These are phyloP conservation scores for Sakesphorus luctuosus DNA, from an alignment of 2,113 vertebrate species.

Conservation along the genomic window DNA sequence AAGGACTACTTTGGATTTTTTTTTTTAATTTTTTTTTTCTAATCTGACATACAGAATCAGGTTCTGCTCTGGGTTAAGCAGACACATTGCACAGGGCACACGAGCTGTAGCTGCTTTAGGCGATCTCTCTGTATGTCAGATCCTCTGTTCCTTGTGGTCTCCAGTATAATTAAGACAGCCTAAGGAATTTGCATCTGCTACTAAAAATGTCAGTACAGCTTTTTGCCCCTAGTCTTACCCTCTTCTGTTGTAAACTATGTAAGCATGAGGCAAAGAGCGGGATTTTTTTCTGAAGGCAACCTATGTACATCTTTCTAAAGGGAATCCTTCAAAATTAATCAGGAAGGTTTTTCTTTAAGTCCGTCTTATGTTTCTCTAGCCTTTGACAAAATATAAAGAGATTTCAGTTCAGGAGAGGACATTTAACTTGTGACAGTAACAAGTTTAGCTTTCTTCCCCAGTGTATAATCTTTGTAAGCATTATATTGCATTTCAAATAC, in stretches of 20 bases:
- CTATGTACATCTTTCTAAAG: background rate
- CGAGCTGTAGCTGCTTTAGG: slow-evolving; percentile 10
- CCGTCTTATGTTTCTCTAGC: background rate
- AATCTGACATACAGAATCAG: background rate
- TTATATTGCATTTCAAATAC: background rate
- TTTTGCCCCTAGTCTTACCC: background rate
- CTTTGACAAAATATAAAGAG: background rate
- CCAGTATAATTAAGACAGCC: background rate
- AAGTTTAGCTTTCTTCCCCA: background rate
- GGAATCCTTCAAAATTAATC: background rate
- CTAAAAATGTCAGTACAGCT: background rate
- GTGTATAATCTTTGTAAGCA: background rate
- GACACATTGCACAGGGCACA: background rate
- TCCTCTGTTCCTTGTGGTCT: background rate
- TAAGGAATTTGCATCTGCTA: slow-evolving; percentile 18
- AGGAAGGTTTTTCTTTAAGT: background rate
- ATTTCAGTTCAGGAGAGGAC: background rate
- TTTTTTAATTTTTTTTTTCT: background rate
- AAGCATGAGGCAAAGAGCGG: background rate
- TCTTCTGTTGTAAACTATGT: background rate
- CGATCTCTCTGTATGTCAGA: background rate
- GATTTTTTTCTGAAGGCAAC: background rate
- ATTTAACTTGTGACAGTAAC: background rate
- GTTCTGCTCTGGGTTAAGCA: background rate
- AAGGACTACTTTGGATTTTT: background rate